Conservation (phyloP, 2,888 invertebrate species). For the Hydroisotoma schaefferi region DNA sequence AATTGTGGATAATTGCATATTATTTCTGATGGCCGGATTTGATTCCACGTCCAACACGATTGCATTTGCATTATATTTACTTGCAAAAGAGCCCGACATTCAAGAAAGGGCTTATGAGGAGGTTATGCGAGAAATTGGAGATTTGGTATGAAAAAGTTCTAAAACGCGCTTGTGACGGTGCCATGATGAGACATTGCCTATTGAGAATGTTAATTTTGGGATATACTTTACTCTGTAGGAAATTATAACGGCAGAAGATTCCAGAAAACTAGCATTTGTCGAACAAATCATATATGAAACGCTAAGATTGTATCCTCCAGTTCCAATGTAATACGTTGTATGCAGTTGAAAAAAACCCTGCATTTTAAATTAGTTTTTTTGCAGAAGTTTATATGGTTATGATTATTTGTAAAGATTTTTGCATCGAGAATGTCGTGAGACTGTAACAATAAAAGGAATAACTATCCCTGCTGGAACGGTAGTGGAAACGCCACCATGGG, state of each 20-base stretch:
- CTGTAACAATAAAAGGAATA: slow-evolving; percentile 45
- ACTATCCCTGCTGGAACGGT: slow-evolving; percentile 46
- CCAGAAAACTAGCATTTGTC: slow-evolving; percentile 39
- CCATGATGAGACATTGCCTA: not conserved
- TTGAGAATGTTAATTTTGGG: slow-evolving; percentile 1
- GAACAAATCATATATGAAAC: slow-evolving; percentile 48
- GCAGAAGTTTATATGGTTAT: not conserved
- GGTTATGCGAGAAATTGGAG: slow-evolving; percentile 45
- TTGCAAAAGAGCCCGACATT: slow-evolving; percentile 45
- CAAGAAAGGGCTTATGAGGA: slow-evolving; percentile 46
- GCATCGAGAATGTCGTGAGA: slow-evolving; percentile 46
- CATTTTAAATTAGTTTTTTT: slow-evolving; percentile 5
- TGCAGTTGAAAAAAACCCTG: slow-evolving; percentile 3
- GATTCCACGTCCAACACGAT: slow-evolving; percentile 47
- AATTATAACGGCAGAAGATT: slow-evolving; percentile 43
- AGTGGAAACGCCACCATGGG: slow-evolving; percentile 46
- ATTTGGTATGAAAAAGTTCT: slow-evolving; percentile 35
- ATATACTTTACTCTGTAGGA: slow-evolving; percentile 25
- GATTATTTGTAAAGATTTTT: slow-evolving; percentile 42
- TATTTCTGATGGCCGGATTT: slow-evolving; percentile 47
- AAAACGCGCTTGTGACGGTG: not conserved
- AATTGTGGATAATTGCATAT: slow-evolving; percentile 45
- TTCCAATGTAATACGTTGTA: slow-evolving; percentile 46
- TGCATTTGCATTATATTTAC: slow-evolving; percentile 45
- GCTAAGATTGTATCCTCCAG: slow-evolving; percentile 44